Evolutionary conservation across 2,888 invertebrate genomes (phyloP).

Genomic region (Meteorus colon): DNA sequence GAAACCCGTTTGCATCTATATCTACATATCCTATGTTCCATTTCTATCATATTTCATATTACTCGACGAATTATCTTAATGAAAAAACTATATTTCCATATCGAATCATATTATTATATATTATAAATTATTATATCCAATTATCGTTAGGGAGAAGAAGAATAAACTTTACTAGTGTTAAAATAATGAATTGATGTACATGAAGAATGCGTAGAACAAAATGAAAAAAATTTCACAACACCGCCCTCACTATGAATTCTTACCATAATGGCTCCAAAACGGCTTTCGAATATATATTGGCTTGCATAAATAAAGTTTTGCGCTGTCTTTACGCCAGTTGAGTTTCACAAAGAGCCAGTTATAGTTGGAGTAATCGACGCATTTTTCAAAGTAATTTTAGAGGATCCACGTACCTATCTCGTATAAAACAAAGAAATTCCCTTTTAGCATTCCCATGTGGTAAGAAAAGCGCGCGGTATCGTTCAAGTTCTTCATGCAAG

Average conservation of each 20-base stretch:
- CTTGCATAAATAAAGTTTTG: background rate
- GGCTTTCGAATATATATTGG: constrained; percentile 4
- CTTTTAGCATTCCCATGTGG: background rate
- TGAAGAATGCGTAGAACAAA: background rate
- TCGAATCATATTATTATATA: background rate
- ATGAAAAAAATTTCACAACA: constrained; percentile 7
- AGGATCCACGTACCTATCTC: background rate
- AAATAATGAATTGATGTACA: background rate
- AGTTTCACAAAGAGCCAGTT: constrained; percentile 1
- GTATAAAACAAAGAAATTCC: background rate
- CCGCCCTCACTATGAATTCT: background rate
- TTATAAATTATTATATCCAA: background rate
- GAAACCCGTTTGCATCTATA: background rate
- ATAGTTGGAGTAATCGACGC: constrained; percentile 1
- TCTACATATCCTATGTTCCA: background rate
- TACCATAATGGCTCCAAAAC: background rate
- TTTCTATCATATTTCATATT: background rate
- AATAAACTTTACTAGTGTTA: background rate
- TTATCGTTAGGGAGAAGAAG: background rate
- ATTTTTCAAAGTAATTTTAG: background rate
- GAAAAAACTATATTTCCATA: background rate
- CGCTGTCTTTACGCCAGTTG: constrained; percentile 3
- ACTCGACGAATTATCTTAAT: background rate
- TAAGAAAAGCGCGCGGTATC: background rate
- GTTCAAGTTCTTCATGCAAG: background rate